Percentiles rank a stretch among this genome's conserved stretches.
Evolutionary conservation across 1,140 invertebrate genomes (phyloP).

Genomic region (Plutomurus gul): DNA sequence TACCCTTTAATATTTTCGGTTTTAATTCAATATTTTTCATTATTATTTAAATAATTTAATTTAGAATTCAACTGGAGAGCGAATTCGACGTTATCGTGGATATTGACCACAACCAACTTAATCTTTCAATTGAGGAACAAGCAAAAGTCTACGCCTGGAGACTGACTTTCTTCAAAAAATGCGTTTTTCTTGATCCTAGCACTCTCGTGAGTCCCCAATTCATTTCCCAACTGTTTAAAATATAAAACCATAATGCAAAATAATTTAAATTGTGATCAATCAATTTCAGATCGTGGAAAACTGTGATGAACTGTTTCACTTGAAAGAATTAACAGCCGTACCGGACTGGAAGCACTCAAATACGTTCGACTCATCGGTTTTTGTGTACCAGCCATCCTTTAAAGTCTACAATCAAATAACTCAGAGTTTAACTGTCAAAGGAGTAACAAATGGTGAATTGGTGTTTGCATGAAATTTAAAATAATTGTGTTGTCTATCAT

Average conservation of each 20-base stretch:
- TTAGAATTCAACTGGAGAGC: not conserved
- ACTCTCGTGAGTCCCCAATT: not conserved
- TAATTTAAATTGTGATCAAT: not conserved
- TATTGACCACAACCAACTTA: not conserved
- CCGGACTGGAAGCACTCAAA: not conserved
- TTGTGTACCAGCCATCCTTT: not conserved
- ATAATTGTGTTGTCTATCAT: not conserved
- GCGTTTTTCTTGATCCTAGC: not conserved
- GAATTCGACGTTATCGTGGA: constrained; percentile 6
- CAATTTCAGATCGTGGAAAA: not conserved
- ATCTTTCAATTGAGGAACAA: not conserved
- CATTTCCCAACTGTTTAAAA: too few relatives aligned
- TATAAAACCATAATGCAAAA: too few relatives aligned
- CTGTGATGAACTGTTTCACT: not conserved
- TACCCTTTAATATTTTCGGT: not conserved
- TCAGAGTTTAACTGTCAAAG: not conserved
- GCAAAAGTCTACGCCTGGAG: not conserved
- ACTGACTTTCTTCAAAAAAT: constrained; percentile 7
- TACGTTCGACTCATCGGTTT: not conserved
- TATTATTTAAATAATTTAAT: not conserved
- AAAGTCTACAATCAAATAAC: not conserved
- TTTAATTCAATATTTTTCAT: not conserved
- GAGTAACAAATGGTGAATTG: not conserved
- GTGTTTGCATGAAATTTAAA: not conserved
- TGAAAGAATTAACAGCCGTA: not conserved